Percentiles rank a stretch among this genome's conserved stretches.
These are phyloP conservation scores for Meteorus sp. DNA, from an alignment of 1,140 invertebrate species.

Conservation along the genomic window DNA sequence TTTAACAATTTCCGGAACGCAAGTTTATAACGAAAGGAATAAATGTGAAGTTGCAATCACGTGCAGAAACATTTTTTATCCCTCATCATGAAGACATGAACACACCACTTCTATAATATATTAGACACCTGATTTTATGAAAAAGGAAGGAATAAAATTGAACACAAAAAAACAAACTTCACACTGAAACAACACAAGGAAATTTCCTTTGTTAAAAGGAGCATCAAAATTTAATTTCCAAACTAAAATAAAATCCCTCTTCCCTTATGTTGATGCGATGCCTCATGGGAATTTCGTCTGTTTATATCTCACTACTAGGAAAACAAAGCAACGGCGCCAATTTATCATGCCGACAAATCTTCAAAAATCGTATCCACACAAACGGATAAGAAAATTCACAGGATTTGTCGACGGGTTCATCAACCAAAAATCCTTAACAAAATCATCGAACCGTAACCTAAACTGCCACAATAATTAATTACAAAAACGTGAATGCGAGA, in stretches of 20 bases:
- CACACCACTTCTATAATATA: no score
- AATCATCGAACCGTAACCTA: neutral
- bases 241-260: no score
- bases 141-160: no score
- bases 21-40: neutral
- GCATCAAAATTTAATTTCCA: no score
- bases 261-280: no score
- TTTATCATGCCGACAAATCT: neutral
- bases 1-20: no score
- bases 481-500: neutral
- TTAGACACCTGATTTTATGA: no score
- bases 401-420: neutral
- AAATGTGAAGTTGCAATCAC: conserved; percentile 1
- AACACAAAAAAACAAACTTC: no score
- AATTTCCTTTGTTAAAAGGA: no score
- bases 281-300: no score
- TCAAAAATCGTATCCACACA: no score
- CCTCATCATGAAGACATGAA: neutral
- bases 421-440: neutral
- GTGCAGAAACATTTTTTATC: neutral
- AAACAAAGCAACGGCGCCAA: neutral
- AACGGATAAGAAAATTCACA: neutral
- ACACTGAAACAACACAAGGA: no score
- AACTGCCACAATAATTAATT: neutral
- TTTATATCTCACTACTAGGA: neutral